A percentile compares a stretch with the other conserved stretches of the same genome.
phyloP scores from a whole-genome alignment of 2,113 vertebrate species.

The Protomyctophum bolini region DNA sequence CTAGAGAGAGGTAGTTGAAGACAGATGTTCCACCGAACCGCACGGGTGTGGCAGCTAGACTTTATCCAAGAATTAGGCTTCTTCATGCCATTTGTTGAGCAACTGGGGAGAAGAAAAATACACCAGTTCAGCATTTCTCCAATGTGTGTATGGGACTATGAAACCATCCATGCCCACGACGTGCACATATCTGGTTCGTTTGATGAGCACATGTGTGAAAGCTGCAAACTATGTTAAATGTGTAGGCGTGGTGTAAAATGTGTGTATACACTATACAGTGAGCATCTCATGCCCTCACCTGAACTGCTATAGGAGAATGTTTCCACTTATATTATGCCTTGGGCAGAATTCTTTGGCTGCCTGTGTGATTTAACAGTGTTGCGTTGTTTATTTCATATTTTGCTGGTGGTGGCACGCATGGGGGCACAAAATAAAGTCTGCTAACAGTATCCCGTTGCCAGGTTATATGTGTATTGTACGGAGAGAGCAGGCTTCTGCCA shows the following conservation, averaged over 20 bases:
- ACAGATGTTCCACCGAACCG: constrained; percentile 59
- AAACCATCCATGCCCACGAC: neutral
- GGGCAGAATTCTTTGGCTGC: no score
- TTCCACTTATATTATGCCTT: no score
- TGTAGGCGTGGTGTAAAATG: no score
- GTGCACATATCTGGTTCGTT: neutral
- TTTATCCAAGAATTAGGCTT: constrained; percentile 40
- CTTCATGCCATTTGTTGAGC: constrained; percentile 39
- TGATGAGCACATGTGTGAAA: neutral
- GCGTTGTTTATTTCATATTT: no score
- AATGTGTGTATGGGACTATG: constrained; percentile 3
- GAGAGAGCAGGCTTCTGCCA: neutral
- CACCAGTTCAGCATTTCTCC: constrained; percentile 9
- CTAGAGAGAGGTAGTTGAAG: constrained; percentile 33
- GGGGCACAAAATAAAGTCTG: no score
- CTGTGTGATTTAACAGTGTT: no score
- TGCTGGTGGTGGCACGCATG: no score
- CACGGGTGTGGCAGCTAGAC: constrained; percentile 54
- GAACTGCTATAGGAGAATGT: no score
- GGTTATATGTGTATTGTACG: neutral
- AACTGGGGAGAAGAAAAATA: constrained; percentile 24
- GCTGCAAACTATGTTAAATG: no score
- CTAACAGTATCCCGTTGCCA: no score
- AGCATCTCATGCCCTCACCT: no score
- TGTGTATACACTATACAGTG: no score